Percentiles rank a stretch among this genome's conserved stretches.
These are phyloP conservation scores for Heteromormyrus szaboi DNA, from an alignment of 2,797 vertebrate species.

Conservation along the genomic window DNA sequence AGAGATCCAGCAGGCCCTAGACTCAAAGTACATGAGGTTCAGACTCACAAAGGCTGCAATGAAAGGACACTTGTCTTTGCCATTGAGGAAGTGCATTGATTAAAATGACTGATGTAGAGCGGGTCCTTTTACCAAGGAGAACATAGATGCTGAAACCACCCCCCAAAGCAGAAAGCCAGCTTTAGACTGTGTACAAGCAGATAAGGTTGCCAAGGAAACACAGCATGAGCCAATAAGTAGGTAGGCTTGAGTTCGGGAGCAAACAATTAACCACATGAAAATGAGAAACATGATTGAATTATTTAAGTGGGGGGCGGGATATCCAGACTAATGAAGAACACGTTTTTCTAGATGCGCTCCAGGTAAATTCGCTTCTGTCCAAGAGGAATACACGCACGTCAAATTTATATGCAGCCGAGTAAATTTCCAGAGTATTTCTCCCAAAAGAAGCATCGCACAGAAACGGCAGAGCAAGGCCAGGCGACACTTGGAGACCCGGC, in stretches of 20 bases:
- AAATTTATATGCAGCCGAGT: conserved; percentile 3
- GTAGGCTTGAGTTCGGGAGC: conserved; percentile 45
- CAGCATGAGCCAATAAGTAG: conserved; percentile 51
- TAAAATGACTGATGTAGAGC: conserved; percentile 43
- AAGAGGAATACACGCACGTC: not conserved
- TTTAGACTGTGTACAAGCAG: conserved; percentile 62
- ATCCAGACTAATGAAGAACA: conserved; percentile 49
- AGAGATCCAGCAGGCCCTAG: not conserved
- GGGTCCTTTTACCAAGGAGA: conserved; percentile 45
- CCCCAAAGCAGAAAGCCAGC: conserved; percentile 43
- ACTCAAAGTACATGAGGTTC: not conserved
- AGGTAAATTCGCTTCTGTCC: not conserved
- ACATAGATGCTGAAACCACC: conserved; percentile 53
- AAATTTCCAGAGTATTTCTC: not conserved
- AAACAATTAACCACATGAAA: conserved; percentile 64
- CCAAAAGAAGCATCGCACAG: not conserved
- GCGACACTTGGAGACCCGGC: not conserved
- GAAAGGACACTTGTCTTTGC: conserved; percentile 45
- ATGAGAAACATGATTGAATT: conserved; percentile 30
- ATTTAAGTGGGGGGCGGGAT: conserved; percentile 29
- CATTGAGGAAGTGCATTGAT: conserved; percentile 49
- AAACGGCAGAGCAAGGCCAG: not conserved
- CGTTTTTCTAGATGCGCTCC: not conserved
- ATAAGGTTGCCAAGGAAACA: conserved; percentile 73
- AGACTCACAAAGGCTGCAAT: not conserved